phyloP scores from a whole-genome alignment of 2,888 invertebrate genomes.

The Sisyra terminalis region DNA sequence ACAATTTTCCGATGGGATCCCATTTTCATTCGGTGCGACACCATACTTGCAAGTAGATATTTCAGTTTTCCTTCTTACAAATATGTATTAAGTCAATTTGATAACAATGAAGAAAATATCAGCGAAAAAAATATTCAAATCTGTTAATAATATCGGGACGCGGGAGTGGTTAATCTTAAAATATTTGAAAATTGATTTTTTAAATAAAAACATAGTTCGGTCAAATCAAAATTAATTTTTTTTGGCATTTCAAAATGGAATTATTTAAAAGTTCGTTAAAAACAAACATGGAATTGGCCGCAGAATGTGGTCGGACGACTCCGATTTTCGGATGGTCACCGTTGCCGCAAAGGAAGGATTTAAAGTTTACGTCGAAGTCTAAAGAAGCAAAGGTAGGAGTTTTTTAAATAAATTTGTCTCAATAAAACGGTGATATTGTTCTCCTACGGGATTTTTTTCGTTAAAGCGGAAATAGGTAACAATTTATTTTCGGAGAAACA shows the following conservation, averaged over 20 bases:
- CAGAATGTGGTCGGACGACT: background rate
- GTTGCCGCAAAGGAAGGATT: background rate
- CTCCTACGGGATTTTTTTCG: too few relatives aligned
- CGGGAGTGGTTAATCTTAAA: background rate
- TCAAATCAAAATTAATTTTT: background rate
- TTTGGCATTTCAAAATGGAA: too few relatives aligned
- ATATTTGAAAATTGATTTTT: slow-evolving; percentile 2
- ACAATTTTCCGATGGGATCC: too few relatives aligned
- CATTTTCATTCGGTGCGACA: too few relatives aligned
- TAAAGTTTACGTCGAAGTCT: background rate
- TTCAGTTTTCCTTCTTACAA: too few relatives aligned
- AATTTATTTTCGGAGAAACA: too few relatives aligned
- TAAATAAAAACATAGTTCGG: background rate
- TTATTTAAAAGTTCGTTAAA: background rate
- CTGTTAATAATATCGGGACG: background rate
- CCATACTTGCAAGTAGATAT: too few relatives aligned
- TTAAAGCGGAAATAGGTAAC: too few relatives aligned
- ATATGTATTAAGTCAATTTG: too few relatives aligned
- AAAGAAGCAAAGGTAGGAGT: background rate
- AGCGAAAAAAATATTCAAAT: background rate
- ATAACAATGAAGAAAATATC: background rate
- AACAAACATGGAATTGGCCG: background rate
- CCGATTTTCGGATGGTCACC: slow-evolving; percentile 1
- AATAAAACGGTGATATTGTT: too few relatives aligned
- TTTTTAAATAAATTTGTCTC: too few relatives aligned